A percentile compares a stretch with the other conserved stretches of the same genome.
phyloP scores from a whole-genome alignment of 1,140 invertebrate species.

The Prorops nasuta region DNA sequence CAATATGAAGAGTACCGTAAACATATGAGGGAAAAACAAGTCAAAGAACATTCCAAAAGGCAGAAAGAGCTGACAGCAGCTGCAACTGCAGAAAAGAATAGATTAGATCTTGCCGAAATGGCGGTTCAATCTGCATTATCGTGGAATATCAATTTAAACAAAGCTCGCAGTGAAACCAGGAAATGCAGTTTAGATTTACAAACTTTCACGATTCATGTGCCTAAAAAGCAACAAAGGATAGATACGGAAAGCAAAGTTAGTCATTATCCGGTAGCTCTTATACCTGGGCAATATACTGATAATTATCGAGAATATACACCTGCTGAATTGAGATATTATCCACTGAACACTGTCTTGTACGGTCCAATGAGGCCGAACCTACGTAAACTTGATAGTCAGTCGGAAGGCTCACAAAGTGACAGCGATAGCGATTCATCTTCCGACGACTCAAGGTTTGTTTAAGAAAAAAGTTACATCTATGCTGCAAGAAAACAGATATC shows the following conservation, averaged over 20 bases:
- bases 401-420: conserved; percentile 59
- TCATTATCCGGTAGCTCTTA: conserved; percentile 84
- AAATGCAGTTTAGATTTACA: conserved; percentile 74
- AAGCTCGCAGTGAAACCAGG: conserved; percentile 68
- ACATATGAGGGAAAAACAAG: conserved; percentile 78
- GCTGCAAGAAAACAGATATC: too few species aligned
- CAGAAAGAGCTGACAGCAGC: conserved; percentile 62
- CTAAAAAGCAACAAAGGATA: conserved; percentile 57
- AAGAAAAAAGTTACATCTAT: too few species aligned
- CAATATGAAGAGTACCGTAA: conserved; percentile 92
- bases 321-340: conserved; percentile 75
- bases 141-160: conserved; percentile 87
- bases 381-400: conserved; percentile 57
- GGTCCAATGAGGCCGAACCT: conserved; percentile 65
- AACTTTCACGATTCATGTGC: conserved; percentile 72
- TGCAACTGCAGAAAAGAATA: conserved; percentile 56
- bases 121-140: conserved; percentile 83
- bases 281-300: conserved; percentile 92
- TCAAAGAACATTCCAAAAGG: conserved; percentile 69
- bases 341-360: conserved; percentile 86
- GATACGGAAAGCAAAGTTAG: conserved; percentile 60
- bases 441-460: conserved; percentile 59
- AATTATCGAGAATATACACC: conserved; percentile 69
- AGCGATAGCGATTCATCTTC: conserved; percentile 61
- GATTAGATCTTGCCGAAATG: conserved; percentile 77